Evolutionary conservation across 1,140 invertebrate species (phyloP).

Genomic region (Ips typographus): DNA sequence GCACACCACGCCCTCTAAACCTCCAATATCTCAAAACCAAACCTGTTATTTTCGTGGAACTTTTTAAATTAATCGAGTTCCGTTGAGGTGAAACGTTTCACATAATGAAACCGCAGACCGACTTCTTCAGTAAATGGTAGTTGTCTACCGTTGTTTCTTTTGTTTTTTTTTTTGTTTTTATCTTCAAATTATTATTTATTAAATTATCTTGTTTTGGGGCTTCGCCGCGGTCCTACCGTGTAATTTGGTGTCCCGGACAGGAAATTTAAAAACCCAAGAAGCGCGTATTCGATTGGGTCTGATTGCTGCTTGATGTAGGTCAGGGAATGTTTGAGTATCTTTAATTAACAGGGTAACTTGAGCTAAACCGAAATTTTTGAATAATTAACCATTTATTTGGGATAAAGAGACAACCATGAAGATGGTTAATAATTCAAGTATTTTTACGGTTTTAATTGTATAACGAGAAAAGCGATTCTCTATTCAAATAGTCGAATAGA

Average conservation of each 20-base stretch:
- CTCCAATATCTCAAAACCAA: slow-evolving; percentile 34
- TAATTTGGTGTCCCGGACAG: slow-evolving; percentile 20
- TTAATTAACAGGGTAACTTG: slow-evolving; percentile 9
- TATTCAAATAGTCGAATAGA: slow-evolving; percentile 22
- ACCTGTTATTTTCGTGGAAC: slow-evolving; percentile 48
- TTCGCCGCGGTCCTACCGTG: slow-evolving; percentile 15
- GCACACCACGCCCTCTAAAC: slow-evolving; percentile 39
- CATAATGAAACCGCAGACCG: slow-evolving; percentile 43
- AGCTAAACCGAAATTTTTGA: slow-evolving; percentile 6
- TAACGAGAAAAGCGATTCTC: slow-evolving; percentile 16
- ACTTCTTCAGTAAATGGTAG: slow-evolving; percentile 49
- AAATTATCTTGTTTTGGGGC: slow-evolving; percentile 39
- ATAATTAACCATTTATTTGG: slow-evolving; percentile 24
- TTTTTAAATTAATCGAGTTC: slow-evolving; percentile 48
- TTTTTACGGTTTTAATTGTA: slow-evolving; percentile 16
- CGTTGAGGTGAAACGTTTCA: slow-evolving; percentile 44
- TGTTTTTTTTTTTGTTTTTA: no score
- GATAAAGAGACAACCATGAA: slow-evolving; percentile 24
- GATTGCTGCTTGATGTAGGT: slow-evolving; percentile 9
- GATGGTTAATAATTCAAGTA: slow-evolving; percentile 12
- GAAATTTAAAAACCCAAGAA: slow-evolving; percentile 23
- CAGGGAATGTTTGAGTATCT: neutral
- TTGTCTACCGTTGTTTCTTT: slow-evolving; percentile 42
- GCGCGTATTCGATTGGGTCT: slow-evolving; percentile 20
- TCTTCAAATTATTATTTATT: slow-evolving; percentile 44